phyloP scores from a whole-genome alignment of 2,797 vertebrate species.

The Eulemur coronatus region DNA sequence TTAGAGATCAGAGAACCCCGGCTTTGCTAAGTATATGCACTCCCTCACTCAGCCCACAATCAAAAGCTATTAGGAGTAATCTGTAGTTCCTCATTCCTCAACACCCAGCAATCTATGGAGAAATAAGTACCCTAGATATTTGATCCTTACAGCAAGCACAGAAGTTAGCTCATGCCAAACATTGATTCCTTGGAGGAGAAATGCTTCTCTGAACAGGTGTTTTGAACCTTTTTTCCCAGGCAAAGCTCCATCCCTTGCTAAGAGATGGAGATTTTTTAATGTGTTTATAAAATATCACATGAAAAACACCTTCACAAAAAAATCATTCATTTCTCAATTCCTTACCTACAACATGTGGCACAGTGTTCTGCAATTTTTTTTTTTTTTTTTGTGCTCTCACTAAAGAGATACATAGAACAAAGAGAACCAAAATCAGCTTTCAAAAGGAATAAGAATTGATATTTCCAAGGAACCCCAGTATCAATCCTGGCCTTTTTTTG shows the following conservation, averaged over 20 bases:
- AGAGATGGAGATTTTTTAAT: neutral
- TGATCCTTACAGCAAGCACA: neutral
- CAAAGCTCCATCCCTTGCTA: neutral
- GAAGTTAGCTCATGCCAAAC: neutral
- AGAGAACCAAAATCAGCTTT: conserved; percentile 35
- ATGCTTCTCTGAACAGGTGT: neutral
- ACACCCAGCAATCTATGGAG: neutral
- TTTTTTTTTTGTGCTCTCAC: neutral
- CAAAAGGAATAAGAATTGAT: neutral
- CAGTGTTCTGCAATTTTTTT: neutral
- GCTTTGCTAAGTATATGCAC: neutral
- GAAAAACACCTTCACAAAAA: neutral
- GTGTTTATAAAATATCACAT: neutral
- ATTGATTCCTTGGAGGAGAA: neutral
- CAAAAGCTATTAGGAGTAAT: neutral
- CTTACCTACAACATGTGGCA: neutral
- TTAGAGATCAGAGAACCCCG: neutral
- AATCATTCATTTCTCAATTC: neutral
- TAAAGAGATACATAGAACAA: neutral
- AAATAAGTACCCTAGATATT: neutral
- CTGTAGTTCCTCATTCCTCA: neutral
- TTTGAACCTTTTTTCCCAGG: neutral
- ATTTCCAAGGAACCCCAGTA: neutral
- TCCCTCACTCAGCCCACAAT: neutral
- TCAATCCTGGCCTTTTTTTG: neutral